Conservation (phyloP, 2,888 invertebrate genomes). For the Nephrotoma appendiculata region DNA sequence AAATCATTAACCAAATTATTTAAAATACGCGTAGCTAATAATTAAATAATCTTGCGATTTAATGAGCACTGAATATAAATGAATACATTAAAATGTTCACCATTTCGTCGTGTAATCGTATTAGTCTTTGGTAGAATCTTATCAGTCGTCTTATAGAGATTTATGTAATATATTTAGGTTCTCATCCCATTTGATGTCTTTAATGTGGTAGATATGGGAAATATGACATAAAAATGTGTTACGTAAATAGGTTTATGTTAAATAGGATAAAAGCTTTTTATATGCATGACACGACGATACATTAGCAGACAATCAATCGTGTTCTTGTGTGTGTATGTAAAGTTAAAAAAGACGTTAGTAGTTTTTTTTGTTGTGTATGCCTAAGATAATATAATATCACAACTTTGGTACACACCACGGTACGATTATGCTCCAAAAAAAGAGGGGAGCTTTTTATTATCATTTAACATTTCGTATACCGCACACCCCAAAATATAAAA, state of each 20-base stretch:
- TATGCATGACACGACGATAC: background rate
- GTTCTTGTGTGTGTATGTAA: background rate
- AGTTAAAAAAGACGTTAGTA: background rate
- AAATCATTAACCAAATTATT: too few relatives aligned
- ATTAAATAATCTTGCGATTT: background rate
- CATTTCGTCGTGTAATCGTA: background rate
- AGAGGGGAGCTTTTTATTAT: background rate
- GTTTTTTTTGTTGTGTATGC: background rate
- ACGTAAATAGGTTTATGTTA: background rate
- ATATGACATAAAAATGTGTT: background rate
- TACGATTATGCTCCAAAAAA: background rate
- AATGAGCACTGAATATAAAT: background rate
- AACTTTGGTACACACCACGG: background rate
- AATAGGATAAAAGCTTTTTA: background rate
- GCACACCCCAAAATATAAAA: background rate
- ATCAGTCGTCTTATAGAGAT: background rate
- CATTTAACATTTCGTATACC: background rate
- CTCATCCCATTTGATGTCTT: background rate
- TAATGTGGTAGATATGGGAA: background rate
- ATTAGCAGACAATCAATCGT: background rate
- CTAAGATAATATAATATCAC: background rate
- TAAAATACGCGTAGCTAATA: too few relatives aligned
- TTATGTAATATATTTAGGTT: too few relatives aligned
- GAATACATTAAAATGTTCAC: background rate
- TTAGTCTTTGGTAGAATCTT: background rate